These are phyloP conservation scores for Pseudonaja textilis DNA, from an alignment of 2,113 vertebrate genomes.

Conservation along the genomic window DNA sequence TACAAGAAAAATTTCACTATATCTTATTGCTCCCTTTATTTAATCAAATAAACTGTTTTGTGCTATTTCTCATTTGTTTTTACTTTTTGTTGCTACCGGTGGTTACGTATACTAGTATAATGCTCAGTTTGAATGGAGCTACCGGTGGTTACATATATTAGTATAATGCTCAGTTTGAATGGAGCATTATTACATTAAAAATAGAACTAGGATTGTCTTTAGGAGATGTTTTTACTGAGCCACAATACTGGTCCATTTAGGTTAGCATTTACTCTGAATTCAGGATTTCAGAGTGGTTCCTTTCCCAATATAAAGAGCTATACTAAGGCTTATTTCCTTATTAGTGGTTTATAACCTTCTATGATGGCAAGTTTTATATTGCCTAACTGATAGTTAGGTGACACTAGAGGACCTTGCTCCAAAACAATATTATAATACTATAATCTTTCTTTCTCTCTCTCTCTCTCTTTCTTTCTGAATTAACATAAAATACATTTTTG, in stretches of 20 bases:
- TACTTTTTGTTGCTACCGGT: background rate
- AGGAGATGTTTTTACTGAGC: background rate
- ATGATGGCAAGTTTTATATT: background rate
- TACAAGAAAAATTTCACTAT: background rate
- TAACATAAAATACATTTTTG: background rate
- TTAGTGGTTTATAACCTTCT: background rate
- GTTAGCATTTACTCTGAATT: background rate
- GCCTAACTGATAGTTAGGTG: background rate
- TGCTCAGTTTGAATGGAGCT: background rate
- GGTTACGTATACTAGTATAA: background rate
- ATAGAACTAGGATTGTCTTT: background rate
- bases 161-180: background rate
- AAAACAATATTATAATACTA: background rate
- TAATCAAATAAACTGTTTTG: background rate
- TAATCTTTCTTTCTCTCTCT: background rate
- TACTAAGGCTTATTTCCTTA: background rate
- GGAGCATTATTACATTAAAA: background rate
- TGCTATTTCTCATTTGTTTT: background rate
- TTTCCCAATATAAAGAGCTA: background rate
- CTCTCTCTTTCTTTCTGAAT: background rate
- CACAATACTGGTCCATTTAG: background rate
- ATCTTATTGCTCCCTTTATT: background rate
- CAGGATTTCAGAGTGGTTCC: background rate
- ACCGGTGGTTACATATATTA: background rate
- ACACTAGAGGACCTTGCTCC: background rate